Percentiles rank a stretch among this genome's conserved stretches.
Conservation (phyloP, 2,113 vertebrate species). For the Trogon surrucura region DNA sequence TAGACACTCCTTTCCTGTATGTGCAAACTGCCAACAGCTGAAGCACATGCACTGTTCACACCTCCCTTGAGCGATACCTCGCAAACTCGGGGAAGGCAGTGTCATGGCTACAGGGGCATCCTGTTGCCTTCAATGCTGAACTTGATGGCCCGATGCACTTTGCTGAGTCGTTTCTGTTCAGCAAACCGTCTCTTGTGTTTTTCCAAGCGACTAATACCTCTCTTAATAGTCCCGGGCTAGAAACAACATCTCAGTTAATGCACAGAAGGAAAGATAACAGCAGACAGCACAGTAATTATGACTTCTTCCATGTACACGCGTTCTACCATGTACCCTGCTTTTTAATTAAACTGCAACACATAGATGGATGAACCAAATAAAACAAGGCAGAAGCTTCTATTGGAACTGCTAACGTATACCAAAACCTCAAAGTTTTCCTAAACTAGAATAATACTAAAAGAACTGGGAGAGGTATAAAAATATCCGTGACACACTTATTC, state of each 20-base stretch:
- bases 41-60: constrained; percentile 76
- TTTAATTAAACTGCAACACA: background rate
- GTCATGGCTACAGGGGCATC: constrained; percentile 88
- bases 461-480: background rate
- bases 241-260: constrained; percentile 75
- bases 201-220: constrained; percentile 90
- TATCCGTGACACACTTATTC: background rate
- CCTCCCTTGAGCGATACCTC: constrained; percentile 76
- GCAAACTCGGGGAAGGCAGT: constrained; percentile 62
- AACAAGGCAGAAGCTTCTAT: background rate
- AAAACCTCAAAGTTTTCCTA: background rate
- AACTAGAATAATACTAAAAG: background rate
- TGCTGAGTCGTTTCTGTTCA: constrained; percentile 87
- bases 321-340: background rate
- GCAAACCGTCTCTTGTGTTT: constrained; percentile 95
- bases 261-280: constrained; percentile 68
- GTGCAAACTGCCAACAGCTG: constrained; percentile 50
- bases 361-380: background rate
- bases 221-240: constrained; percentile 87
- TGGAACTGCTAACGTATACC: background rate
- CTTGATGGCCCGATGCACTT: constrained; percentile 89
- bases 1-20: constrained; percentile 31
- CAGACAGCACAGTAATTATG: constrained; percentile 55
- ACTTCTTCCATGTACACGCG: background rate
- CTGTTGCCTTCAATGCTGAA: constrained; percentile 97